Evolutionary conservation across 2,797 vertebrate species (phyloP).

Genomic region (Leontopithecus rosalia): DNA sequence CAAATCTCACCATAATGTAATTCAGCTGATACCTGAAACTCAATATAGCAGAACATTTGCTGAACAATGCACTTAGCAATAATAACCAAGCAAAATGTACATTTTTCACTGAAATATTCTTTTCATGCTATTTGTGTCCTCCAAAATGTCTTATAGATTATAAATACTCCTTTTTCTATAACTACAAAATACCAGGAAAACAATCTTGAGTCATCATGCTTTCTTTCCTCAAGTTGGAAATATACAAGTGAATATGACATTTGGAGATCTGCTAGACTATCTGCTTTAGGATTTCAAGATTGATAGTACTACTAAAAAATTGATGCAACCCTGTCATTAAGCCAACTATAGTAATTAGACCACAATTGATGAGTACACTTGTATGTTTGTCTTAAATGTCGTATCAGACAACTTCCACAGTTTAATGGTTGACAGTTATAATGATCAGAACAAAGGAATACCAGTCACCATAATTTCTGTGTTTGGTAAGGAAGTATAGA

Average conservation of each 20-base stretch:
- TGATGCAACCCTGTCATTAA: neutral
- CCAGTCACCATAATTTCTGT: neutral
- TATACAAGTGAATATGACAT: neutral
- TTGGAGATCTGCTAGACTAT: neutral
- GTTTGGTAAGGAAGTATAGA: neutral
- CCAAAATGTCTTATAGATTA: conserved; percentile 23
- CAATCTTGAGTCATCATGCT: neutral
- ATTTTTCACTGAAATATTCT: conserved; percentile 49
- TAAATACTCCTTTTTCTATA: conserved; percentile 23
- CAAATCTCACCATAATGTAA: conserved; percentile 68
- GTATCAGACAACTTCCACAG: neutral
- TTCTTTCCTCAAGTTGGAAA: neutral
- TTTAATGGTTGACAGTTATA: neutral
- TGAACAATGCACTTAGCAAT: conserved; percentile 56
- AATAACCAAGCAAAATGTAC: neutral
- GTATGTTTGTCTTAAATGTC: conserved; percentile 7
- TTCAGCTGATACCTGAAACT: conserved; percentile 70
- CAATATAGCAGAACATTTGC: conserved; percentile 61
- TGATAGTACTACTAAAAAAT: conserved; percentile 48
- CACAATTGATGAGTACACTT: neutral
- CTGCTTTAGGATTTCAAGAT: neutral
- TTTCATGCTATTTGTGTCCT: conserved; percentile 21
- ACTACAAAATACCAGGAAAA: neutral
- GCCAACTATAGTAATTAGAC: conserved; percentile 11
- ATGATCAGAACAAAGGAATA: neutral